Conservation (phyloP, 2,888 invertebrate genomes). For the Lithophane semibrunnea region DNA sequence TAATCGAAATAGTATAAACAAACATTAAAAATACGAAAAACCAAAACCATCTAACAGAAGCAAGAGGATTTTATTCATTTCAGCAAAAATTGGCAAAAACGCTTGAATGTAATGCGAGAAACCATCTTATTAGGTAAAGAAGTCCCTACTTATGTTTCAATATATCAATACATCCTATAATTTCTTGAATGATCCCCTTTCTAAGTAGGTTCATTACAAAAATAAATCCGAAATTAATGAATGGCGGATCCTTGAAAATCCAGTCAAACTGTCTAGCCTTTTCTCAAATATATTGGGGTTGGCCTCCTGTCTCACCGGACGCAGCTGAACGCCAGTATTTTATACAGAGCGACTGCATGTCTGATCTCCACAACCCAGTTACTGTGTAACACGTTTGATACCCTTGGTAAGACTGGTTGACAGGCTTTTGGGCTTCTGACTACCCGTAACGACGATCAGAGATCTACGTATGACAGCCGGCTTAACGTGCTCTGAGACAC, state of each 20-base stretch:
- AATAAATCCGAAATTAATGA: conserved; percentile 3
- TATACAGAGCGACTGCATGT: neutral
- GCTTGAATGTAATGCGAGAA: neutral
- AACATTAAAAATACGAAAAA: neutral
- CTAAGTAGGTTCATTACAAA: neutral
- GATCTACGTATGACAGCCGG: neutral
- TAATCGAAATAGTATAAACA: no score
- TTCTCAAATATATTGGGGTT: neutral
- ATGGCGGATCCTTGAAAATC: neutral
- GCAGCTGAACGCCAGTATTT: neutral
- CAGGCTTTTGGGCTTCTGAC: neutral
- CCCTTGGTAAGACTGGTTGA: neutral
- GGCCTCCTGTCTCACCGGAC: neutral
- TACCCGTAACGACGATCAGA: neutral
- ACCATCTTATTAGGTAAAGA: neutral
- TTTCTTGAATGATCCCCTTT: neutral
- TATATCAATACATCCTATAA: neutral
- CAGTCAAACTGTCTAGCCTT: neutral
- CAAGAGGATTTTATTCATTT: neutral
- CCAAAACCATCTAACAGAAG: neutral
- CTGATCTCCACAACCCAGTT: neutral
- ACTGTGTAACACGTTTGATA: neutral
- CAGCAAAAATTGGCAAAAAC: neutral
- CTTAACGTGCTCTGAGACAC: neutral
- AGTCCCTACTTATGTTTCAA: neutral